Base-by-base conservation (phyloP, 53 echinoderm and acorn worm genomes). In the Stichopus horrens region DNA sequence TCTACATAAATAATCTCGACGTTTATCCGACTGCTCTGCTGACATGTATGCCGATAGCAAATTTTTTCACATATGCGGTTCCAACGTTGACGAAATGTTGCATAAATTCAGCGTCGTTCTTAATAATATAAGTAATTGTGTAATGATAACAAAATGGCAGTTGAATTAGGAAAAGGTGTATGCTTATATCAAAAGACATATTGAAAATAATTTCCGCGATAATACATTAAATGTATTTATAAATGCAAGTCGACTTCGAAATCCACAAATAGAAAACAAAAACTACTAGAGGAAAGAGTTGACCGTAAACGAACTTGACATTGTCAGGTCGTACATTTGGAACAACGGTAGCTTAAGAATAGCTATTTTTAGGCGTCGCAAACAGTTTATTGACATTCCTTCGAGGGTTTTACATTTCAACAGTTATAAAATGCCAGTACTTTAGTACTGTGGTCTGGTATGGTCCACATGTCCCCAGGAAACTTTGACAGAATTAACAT, bases 41-140 rank as follows among this genome's bases (percentile, higher is more conserved):
- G 68, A 68, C 22, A 86, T 86, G 86, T 86, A 86, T 86, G 67
- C 86, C 52, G 86, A 86, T 86, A 67, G 65, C 68, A 86, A 71
- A 16, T 21, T 57, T 74, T 87, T 77, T 8, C 37, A 77, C 37
- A 51, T 77, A 52, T 23, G 9, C 53, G 77, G 77, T 52, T 7
- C 7, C 14, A 77, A 51, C 77, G 8, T 8, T 23, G 52, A 77
- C 21, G 11, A 52, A 7, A 14, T 23, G 9, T 8, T 5, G 4
- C 16, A 13, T 63, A 77, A 77, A 23, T 21, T 77, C 7, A 77
- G 14, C 8, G 77, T 23, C 7, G 77, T 51, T 22, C 51, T 14
- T 52, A 19, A 77, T 52, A 77, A 77, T 77, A 6, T 77, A 77
- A 14, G 53, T 77, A 77, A 23, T 23, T 23, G 37, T 23, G 21